Conservation (phyloP, 2,113 vertebrate species). For the Xenus cinereus region DNA sequence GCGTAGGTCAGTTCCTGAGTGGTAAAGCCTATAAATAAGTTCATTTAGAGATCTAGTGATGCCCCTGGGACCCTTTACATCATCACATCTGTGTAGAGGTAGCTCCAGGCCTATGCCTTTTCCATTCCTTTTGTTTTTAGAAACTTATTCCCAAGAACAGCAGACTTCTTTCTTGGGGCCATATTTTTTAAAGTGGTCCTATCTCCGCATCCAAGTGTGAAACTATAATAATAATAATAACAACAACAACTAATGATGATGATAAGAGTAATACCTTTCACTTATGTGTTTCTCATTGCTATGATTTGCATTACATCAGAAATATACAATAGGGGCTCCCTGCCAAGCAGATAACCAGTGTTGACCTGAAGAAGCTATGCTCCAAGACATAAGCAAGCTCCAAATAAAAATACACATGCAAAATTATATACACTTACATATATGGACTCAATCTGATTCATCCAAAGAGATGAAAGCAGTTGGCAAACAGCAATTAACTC, state of each 20-base stretch:
- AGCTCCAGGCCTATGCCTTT: conserved; percentile 9
- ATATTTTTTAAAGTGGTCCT: conserved; percentile 65
- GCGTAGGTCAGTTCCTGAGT: conserved; percentile 25
- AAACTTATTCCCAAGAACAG: not conserved
- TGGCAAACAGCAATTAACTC: conserved; percentile 67
- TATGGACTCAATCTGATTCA: conserved; percentile 58
- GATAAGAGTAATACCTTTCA: conserved; percentile 61
- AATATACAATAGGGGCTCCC: conserved; percentile 28
- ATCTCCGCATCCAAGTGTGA: conserved; percentile 34
- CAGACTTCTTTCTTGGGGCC: conserved; percentile 56
- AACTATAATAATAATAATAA: conserved; percentile 21
- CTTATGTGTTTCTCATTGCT: conserved; percentile 43
- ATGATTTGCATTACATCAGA: conserved; percentile 61
- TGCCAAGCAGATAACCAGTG: conserved; percentile 64
- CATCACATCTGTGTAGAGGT: not conserved
- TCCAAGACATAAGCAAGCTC: conserved; percentile 53
- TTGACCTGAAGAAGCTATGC: conserved; percentile 59
- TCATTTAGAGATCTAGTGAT: not conserved
- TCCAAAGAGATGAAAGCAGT: conserved; percentile 66
- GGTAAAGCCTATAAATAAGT: conserved; percentile 4
- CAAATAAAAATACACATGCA: conserved; percentile 51
- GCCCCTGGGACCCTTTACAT: not conserved
- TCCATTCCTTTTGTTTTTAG: conserved; percentile 17
- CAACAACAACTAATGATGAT: conserved; percentile 42
- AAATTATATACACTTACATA: conserved; percentile 54